Percentiles rank a stretch among this genome's conserved stretches.
Evolutionary conservation across 2,113 vertebrate species (phyloP).

Genomic region (Peucedramus taeniatus): DNA sequence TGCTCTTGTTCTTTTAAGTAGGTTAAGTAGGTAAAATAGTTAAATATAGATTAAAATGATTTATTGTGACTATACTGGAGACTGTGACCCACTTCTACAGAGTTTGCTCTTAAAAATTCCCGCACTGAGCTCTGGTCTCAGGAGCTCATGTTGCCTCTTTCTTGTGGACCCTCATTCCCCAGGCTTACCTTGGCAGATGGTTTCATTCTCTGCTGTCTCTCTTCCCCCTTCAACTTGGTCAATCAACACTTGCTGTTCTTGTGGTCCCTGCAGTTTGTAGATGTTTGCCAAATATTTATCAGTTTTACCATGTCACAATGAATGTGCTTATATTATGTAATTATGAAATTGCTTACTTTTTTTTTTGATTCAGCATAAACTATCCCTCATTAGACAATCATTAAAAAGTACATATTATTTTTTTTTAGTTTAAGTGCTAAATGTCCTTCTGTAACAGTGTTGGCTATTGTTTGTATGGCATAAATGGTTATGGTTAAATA

Average conservation of each 20-base stretch:
- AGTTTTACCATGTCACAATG: background rate
- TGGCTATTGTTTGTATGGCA: background rate
- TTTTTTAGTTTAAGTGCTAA: background rate
- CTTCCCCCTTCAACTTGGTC: background rate
- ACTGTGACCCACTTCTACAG: background rate
- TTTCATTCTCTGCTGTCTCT: background rate
- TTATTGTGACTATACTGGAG: background rate
- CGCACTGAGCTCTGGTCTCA: background rate
- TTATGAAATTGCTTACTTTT: background rate
- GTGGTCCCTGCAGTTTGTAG: background rate
- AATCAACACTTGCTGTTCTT: background rate
- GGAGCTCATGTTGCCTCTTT: background rate
- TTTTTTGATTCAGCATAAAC: background rate
- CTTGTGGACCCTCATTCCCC: background rate
- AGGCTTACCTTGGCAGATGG: background rate
- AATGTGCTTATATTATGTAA: background rate
- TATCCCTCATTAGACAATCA: background rate
- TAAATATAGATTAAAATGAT: background rate
- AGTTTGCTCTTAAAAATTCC: background rate
- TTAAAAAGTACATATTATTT: background rate
- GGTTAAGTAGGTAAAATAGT: background rate
- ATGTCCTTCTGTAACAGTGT: background rate
- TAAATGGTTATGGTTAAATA: no score
- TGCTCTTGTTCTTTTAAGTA: background rate
- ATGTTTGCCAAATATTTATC: background rate